Base-by-base conservation (phyloP, 2,888 invertebrate species). In the Epirrhoe tristata region DNA sequence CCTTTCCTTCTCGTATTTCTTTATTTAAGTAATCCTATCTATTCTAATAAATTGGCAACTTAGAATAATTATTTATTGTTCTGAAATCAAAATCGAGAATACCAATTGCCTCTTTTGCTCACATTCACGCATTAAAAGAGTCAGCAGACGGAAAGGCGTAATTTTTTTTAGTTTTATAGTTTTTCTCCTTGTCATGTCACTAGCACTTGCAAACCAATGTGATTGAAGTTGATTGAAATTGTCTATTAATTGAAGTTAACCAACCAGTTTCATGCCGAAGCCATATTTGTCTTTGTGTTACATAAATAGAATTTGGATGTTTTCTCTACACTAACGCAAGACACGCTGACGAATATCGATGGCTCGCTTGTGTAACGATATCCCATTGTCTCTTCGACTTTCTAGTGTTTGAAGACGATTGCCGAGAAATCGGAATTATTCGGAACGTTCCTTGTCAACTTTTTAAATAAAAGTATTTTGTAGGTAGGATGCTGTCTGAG, bases 391-490 rank as follows among this genome's bases (percentile, higher is more conserved):
- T 83, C 73, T 63, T 63, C 73, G 70, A 86, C 90, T 91, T 91
- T 91, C 90, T 86, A 89, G 85, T 81, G 78, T 77, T 78, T 78
- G 77, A 78, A 72, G 79, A 71, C 76, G 74, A 84, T 84, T 81
- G 77, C 79, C 86, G 82, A 82, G 83, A 88, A 90, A 89, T 88
- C 77, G 76, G 71, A 81, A 87, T 88, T 87, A 67, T 60, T 81
- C 82, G 83, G 81, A 82, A 83, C 80, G 77, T 77, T 75, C 74
- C 73, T 76, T 65, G 68, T 62, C 66, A 14, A 61, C 59, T 64
- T 63, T 64, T 62, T 51, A 62, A 63, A 39, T 3, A 16, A 57
- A 51, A 43, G 24, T 46, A 31, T 36, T 51, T 8, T 24, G 17
- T 50, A 8, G 46, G 14, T 31, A 52, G n/a, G 46, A n/a, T 43